Evolutionary conservation across 1,140 invertebrate genomes (phyloP), one percentile per base, ranked within the genome.

Genomic region (Bursaphelenchus mucronatus): DNA sequence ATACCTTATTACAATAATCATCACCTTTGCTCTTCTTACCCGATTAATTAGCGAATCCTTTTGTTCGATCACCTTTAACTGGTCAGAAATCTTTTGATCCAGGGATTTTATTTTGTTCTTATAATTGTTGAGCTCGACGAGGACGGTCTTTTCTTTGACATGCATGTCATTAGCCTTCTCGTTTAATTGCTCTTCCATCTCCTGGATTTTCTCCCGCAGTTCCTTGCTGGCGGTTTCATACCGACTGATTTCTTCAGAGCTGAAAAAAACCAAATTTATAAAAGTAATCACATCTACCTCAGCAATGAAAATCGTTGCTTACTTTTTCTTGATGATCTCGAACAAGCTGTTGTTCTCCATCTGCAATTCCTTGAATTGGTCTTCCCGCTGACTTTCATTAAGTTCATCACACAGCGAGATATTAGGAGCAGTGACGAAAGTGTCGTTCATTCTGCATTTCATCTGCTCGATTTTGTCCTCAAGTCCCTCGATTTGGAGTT

Each of bases 351-450:
- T 17, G 50, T 56, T 67, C 51, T 9, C 6, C 41, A 21, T 47
- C 41, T 39, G 44, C 62, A 15, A 68, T 45, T 47, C 19, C n/a
- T 52, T 47, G 63, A 43, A 69, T 30, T 8, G 40, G 10, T 39
- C 15, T 17, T 55, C 44, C 50, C 40, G 61, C 30, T 19, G 15
- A 50, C 30, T 68, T 51, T 54, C 39, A 59, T n/a, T 45, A 30
- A 30, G 30, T 30, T 30, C 30, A 30, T 30, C 30, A 30, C 30
- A 30, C 1, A 30, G 30, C 30, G 30, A 30, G 30, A 30, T 30
- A 30, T 30, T 30, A 30, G 30, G 30, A 30, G 30, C 30, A 30
- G 2, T 30, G 30, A 30, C 30, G 30, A 30, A 30, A 30, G 30
- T 30, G 30, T 30, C 30, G 15, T 39, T 4, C 41, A 59, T 45